Percentiles rank a stretch among this genome's conserved stretches.
Conservation (phyloP, 2,888 invertebrate genomes). For the Oscheius sp. region DNA sequence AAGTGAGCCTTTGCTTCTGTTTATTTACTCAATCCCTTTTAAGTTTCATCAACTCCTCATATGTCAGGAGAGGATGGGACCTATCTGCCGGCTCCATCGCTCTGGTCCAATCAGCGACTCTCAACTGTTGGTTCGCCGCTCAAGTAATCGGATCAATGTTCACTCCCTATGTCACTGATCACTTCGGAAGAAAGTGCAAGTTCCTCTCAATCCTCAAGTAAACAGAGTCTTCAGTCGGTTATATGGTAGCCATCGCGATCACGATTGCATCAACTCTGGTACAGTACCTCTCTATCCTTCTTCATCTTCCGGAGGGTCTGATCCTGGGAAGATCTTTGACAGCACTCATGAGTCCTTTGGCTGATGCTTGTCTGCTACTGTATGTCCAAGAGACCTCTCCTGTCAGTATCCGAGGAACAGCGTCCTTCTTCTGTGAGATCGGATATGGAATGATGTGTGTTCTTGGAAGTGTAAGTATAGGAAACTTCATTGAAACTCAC, state of each 20-base stretch:
- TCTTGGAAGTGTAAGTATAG: conserved; percentile 57
- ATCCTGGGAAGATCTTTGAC: conserved; percentile 62
- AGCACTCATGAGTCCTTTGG: conserved; percentile 62
- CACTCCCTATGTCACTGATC: conserved; percentile 66
- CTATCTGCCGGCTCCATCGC: conserved; percentile 48
- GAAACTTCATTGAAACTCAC: no score
- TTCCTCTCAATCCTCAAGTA: conserved; percentile 10
- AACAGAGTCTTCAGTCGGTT: conserved; percentile 57
- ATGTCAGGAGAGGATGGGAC: conserved; percentile 45
- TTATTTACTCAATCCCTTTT: not conserved
- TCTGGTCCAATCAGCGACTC: conserved; percentile 56
- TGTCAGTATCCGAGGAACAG: conserved; percentile 58
- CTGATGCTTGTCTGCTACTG: conserved; percentile 64
- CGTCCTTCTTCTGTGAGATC: conserved; percentile 67
- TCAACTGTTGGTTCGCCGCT: conserved; percentile 67
- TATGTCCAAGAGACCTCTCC: conserved; percentile 68
- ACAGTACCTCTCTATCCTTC: conserved; percentile 52
- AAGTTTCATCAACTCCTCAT: conserved; percentile 61
- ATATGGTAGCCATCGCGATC: conserved; percentile 54
- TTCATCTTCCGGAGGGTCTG: conserved; percentile 59
- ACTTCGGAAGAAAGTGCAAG: conserved; percentile 64
- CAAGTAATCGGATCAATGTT: conserved; percentile 68
- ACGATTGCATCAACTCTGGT: conserved; percentile 55
- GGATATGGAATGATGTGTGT: conserved; percentile 68
- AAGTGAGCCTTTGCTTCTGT: conserved; percentile 31